Base-by-base conservation (phyloP, 2,888 invertebrate species). In the Mesorhabditis spiculigera region DNA sequence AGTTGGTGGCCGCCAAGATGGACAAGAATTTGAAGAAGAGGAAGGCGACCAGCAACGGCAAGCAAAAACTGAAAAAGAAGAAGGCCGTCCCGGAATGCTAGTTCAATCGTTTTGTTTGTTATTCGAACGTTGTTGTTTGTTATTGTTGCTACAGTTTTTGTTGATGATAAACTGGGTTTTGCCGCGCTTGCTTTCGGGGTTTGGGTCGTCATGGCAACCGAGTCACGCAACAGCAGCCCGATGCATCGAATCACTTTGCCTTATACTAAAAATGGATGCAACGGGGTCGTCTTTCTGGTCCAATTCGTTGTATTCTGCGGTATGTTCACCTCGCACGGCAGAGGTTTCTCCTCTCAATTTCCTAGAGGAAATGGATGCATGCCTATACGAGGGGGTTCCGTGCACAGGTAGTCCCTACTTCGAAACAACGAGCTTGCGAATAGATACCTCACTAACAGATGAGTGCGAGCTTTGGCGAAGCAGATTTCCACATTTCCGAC, bases 381-480 rank as follows among this genome's bases (percentile, higher is more conserved):
- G 58, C n/a, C n/a, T 50, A n/a, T 50, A 50, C n/a, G 58, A 50
- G 8, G 58, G 58, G n/a, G 58, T 50, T 13, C n/a, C 58, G 8
- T 50, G 58, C n/a, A 13, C 58, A 13, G 58, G 58, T 50, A 13
- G n/a, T 50, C n/a, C 58, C 8, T 13, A 50, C 10, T 50, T 50
- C n/a, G 3, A 50, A 50, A 50, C 58, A 13, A 13, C 58, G n/a
- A 50, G n/a, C 58, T 13, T 28, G n/a, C 58, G n/a, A 13, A 13
- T 50, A 50, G 58, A 50, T n/a, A 13, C 58, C 58, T 13, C 8
- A 3, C 58, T 50, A n/a, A 50, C 58, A 50, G 10, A 50, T 13
- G 58, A 50, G n/a, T 50, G 58, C n/a, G 58, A 50, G 58, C 58
- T 50, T 50, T 50, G 58, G 58, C 8, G n/a, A 50, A n/a, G n/a